Evolutionary conservation across 2,888 invertebrate genomes (phyloP), one percentile per base, ranked within the genome.

Genomic region (Eretmocerus hayati): DNA sequence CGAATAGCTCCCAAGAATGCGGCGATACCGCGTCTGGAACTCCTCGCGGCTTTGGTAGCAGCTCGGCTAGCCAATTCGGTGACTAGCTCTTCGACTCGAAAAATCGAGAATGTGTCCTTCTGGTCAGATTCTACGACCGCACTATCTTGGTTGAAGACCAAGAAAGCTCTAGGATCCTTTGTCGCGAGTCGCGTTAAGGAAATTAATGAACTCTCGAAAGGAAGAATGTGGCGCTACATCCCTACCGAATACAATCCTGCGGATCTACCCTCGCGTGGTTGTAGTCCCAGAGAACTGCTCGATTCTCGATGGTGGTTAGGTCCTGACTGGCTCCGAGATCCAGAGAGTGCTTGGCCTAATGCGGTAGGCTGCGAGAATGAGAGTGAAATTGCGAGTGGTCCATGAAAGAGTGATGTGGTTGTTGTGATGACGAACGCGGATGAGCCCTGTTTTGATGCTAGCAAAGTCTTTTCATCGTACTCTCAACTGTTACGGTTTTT

Each of bases 171-270:
- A 60, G 49, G 33, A 8, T 52, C 53, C 5, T 64, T 63, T 50
- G 59, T 62, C 0, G 22, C 39, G 20, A 65, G 65, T 50, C 42
- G 61, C 23, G 56, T 60, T 1, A 44, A 52, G 40, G 62, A 63
- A 55, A 65, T 65, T 21, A 50, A 59, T 33, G 30, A 8, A 16
- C 26, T 56, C 5, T 44, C 50, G 11, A 16, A 20, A 2, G 15
- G 15, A 5, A 36, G 52, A 1, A n/a, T 41, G 1, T 67, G 65
- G 65, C 37, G 47, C 5, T 56, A 60, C 52, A 53, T 66, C 9
- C 62, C 64, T 2, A 64, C 9, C 3, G 13, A 22, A 16, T 1
- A 16, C 2, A 40, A 45, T 31, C 37, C 45, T 1, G 45, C 64
- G 5, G 36, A 67, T 50, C 43, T 64, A 13, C 62, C 63, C 2